A percentile compares a stretch with the other conserved stretches of the same genome.
These are phyloP conservation scores for Oreocharis arfaki DNA, from an alignment of 2,113 vertebrate species.

Conservation along the genomic window DNA sequence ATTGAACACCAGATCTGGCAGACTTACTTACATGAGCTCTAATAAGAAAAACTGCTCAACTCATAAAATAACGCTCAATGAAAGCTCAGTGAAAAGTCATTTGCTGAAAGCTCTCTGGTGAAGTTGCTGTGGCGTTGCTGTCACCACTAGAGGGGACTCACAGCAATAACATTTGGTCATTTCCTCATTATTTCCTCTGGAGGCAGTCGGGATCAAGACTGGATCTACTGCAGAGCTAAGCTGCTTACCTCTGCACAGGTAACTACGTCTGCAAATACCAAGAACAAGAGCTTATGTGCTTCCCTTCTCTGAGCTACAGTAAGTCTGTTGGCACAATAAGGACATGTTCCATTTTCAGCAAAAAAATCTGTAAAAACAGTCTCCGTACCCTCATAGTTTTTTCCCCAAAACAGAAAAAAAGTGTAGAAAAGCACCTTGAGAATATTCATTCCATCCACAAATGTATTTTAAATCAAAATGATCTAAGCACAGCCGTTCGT, in stretches of 20 bases:
- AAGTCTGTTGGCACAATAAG: not conserved
- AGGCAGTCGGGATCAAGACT: not conserved
- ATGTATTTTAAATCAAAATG: not conserved
- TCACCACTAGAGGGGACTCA: conserved; percentile 53
- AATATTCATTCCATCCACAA: not conserved
- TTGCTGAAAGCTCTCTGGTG: not conserved
- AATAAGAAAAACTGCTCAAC: not conserved
- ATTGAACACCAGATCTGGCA: not conserved
- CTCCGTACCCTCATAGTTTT: not conserved
- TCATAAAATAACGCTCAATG: not conserved
- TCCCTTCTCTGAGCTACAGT: not conserved
- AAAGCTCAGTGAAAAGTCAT: not conserved
- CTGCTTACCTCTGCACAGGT: not conserved
- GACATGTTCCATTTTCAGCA: not conserved
- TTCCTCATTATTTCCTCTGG: not conserved
- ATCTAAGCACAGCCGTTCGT: not conserved
- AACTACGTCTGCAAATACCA: not conserved
- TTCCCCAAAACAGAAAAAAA: not conserved
- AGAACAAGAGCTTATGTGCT: not conserved
- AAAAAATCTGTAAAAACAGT: not conserved
- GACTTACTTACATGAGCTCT: not conserved
- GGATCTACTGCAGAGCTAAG: not conserved
- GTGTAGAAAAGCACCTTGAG: not conserved
- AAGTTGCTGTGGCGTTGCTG: not conserved
- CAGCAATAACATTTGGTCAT: not conserved